phyloP scores from a whole-genome alignment of 2,113 vertebrate genomes.

The Ammodytes dubius region DNA sequence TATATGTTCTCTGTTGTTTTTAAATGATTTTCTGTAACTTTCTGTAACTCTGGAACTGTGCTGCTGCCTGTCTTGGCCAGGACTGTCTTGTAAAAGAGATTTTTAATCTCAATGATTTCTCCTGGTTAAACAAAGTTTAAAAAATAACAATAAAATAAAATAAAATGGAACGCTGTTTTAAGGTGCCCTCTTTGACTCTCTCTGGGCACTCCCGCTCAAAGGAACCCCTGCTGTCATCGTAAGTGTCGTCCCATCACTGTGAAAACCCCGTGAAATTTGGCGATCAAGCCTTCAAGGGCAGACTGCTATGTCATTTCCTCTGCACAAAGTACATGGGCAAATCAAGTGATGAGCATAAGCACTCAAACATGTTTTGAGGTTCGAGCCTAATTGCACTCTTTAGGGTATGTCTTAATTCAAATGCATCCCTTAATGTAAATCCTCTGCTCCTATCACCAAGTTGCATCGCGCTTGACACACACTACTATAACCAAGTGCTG shows the following conservation, averaged over 20 bases:
- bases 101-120: too few species aligned
- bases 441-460: not conserved
- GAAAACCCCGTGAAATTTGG: slow-evolving; percentile 47
- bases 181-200: slow-evolving; percentile 37
- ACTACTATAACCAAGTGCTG: not conserved
- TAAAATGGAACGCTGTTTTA: slow-evolving; percentile 46
- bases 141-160: too few species aligned
- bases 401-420: not conserved
- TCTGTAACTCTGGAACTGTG: too few species aligned
- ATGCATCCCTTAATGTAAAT: not conserved
- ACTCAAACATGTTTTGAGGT: slow-evolving; percentile 30
- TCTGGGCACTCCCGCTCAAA: slow-evolving; percentile 26
- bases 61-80: too few species aligned
- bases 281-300: slow-evolving; percentile 51
- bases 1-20: too few species aligned
- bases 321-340: slow-evolving; percentile 4
- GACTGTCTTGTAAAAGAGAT: too few species aligned
- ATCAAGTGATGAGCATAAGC: slow-evolving; percentile 18
- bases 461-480: not conserved
- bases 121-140: too few species aligned
- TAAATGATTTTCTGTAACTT: too few species aligned
- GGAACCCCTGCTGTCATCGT: slow-evolving; percentile 45
- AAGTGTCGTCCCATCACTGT: slow-evolving; percentile 53
- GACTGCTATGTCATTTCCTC: slow-evolving; percentile 25
- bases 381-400: not conserved